Evolutionary conservation across 2,888 invertebrate species (phyloP), one percentile per base, ranked within the genome.

Genomic region (Nemapogon koenigi): DNA sequence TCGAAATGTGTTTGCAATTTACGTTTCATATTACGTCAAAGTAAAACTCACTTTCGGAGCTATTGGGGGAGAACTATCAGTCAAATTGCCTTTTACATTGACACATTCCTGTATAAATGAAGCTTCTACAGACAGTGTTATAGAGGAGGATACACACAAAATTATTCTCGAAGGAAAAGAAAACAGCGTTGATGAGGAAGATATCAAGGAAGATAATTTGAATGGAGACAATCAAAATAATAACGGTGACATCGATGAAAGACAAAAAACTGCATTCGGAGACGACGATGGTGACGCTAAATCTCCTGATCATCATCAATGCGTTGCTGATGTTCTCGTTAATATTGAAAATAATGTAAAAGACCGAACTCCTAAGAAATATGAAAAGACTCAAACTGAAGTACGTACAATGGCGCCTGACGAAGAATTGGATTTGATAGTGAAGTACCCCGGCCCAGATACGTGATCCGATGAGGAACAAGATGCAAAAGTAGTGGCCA

Each of bases 1-100:
- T 47, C 82, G 91, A 41, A 93, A 93, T 62, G 91, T 90, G 0
- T 93, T 93, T 54, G 93, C 93, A 38, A 94, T 94, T 50, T 93
- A 93, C 70, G 93, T 94, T 7, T 91, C 92, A 0, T 94, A 94
- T 60, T 94, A 94, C 58, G 91, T 93, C 4, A 93, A 94, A 83
- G 88, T 93, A 0, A 92, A 92, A 65, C 76, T 92, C 0, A 79
- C 89, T 0, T 81, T 91, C 16, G 90, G 91, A 42, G 85, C 89
- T 2, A 90, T 93, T 83, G 90, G 91, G 1, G 90, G 91, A 1
- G 89, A 89, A 41, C 68, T 92, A 4, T 88, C 89, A 1, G 66
- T 91, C 2, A 92, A 92, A 60, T 63, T 92, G 35, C 92, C 92
- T 0, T 92, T 92, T 59, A 86, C 86, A 0, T 64, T 92, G 14